Conservation (phyloP, 2,113 vertebrate species). For the Upupa epops region DNA sequence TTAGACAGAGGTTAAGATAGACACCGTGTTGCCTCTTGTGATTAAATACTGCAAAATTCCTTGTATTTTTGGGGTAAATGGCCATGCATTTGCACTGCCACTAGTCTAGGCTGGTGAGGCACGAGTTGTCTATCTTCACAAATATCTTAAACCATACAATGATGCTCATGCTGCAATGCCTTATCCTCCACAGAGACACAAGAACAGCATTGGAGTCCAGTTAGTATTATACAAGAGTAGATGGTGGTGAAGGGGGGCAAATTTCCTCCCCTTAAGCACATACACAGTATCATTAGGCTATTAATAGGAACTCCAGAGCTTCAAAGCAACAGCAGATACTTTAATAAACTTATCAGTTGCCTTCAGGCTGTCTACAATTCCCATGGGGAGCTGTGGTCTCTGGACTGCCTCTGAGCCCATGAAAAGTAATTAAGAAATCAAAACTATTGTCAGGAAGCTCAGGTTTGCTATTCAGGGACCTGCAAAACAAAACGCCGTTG, state of each 20-base stretch:
- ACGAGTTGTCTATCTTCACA: accelerated
- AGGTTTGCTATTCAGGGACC: neutral
- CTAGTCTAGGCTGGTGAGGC: neutral
- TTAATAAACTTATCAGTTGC: slow-evolving; percentile 53
- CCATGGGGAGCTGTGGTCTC: neutral
- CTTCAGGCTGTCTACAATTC: slow-evolving; percentile 29
- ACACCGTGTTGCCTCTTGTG: neutral
- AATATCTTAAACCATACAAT: neutral
- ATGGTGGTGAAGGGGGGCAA: neutral
- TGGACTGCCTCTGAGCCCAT: neutral
- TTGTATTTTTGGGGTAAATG: neutral
- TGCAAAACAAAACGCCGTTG: neutral
- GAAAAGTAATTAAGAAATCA: slow-evolving; percentile 57
- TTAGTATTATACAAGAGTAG: neutral
- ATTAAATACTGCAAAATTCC: neutral
- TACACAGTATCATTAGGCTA: neutral
- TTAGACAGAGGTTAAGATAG: neutral
- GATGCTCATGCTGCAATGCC: neutral
- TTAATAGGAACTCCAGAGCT: slow-evolving; percentile 12
- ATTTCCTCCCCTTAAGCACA: slow-evolving; percentile 7
- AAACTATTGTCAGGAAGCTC: neutral
- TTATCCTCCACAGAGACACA: neutral
- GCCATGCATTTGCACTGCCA: accelerated
- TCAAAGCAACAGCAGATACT: neutral
- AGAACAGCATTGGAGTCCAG: neutral